Conservation (phyloP, 1,140 invertebrate genomes). For the Pogonus chalceus region DNA sequence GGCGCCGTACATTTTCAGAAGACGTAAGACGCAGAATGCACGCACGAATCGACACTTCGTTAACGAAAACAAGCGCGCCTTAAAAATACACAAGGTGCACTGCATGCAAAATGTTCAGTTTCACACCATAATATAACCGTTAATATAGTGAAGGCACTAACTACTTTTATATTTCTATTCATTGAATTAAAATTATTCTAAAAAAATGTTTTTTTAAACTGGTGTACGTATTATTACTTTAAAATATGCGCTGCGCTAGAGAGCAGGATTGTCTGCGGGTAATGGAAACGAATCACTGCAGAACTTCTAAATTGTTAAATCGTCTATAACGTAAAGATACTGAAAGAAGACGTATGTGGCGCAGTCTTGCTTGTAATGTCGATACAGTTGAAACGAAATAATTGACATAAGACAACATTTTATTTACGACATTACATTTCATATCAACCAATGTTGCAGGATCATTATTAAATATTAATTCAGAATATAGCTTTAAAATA, state of each 20-base stretch:
- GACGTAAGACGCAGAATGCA: no score
- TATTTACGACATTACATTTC: no score
- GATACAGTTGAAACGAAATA: neutral
- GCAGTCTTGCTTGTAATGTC: neutral
- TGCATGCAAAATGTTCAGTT: constrained; percentile 2
- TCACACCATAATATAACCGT: no score
- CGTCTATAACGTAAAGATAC: constrained; percentile 5
- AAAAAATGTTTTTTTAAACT: no score
- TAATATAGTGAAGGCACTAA: no score
- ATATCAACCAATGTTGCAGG: no score
- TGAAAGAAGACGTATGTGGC: neutral
- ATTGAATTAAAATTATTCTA: no score
- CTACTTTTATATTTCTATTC: no score
- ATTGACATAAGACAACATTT: no score
- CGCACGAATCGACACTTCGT: neutral
- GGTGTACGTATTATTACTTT: neutral
- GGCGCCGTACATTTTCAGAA: neutral
- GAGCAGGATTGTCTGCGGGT: neutral
- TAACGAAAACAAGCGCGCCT: constrained; percentile 2
- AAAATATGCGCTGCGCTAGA: neutral
- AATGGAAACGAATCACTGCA: neutral
- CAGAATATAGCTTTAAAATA: no score
- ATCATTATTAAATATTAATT: no score
- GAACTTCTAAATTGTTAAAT: neutral
- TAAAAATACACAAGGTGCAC: neutral